Evolutionary conservation across 2,113 vertebrate species (phyloP).

Genomic region (Rhizomys pruinosus): DNA sequence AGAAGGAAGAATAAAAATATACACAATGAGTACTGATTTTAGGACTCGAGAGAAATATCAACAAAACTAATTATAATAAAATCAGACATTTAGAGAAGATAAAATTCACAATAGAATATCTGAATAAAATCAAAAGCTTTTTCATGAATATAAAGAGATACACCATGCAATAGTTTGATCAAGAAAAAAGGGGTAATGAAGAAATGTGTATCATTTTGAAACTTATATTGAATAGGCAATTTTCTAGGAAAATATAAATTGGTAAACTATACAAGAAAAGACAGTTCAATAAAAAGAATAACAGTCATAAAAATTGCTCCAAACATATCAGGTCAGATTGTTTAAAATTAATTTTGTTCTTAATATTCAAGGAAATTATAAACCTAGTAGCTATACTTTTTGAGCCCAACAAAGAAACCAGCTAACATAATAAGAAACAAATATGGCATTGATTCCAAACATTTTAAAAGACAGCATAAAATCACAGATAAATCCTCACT

Average conservation of each 20-base stretch:
- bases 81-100: constrained; percentile 16
- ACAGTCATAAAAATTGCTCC: neutral
- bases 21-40: neutral
- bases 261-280: neutral
- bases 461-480: constrained; percentile 7
- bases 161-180: neutral
- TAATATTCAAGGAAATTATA: constrained; percentile 13
- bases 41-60: neutral
- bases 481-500: neutral
- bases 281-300: neutral
- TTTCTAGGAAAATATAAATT: constrained; percentile 36
- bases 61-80: neutral
- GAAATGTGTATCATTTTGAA: neutral
- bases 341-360: neutral
- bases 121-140: constrained; percentile 49
- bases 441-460: neutral
- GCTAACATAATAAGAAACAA: constrained; percentile 1
- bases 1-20: neutral
- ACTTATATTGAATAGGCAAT: neutral
- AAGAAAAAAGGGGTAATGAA: neutral
- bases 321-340: neutral
- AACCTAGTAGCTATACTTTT: neutral
- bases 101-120: neutral
- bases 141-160: constrained; percentile 9
- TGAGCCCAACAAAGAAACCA: neutral